These are phyloP conservation scores for Eilema depressum DNA, from an alignment of 2,888 invertebrate species.

Conservation along the genomic window DNA sequence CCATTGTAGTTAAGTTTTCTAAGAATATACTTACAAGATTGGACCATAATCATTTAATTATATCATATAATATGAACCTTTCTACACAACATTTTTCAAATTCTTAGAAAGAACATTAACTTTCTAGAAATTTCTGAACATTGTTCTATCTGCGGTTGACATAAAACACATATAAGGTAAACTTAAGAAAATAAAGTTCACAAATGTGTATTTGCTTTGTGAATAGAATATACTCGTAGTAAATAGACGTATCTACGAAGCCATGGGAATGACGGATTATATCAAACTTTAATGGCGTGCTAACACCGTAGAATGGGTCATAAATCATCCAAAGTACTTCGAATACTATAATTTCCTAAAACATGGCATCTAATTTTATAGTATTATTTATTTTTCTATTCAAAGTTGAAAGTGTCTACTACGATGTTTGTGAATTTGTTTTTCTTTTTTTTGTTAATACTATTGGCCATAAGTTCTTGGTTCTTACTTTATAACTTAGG, in stretches of 20 bases:
- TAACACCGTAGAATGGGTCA: conserved; percentile 56
- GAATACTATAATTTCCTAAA: conserved; percentile 55
- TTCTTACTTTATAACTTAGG: too few relatives aligned
- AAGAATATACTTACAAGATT: neutral
- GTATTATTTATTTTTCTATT: conserved; percentile 44
- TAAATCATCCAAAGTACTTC: conserved; percentile 59
- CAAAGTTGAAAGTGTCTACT: neutral
- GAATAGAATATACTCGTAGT: neutral
- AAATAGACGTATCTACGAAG: conserved; percentile 14
- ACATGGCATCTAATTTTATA: conserved; percentile 35
- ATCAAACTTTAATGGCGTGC: conserved; percentile 52
- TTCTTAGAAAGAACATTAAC: neutral
- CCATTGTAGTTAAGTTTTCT: neutral
- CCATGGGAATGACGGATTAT: conserved; percentile 56
- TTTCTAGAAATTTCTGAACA: neutral
- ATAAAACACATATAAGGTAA: neutral
- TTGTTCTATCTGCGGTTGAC: neutral
- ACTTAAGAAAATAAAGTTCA: neutral
- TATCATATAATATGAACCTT: neutral
- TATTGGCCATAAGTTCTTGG: too few relatives aligned
- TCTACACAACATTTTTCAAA: neutral
- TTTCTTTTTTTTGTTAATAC: too few relatives aligned
- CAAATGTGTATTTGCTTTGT: conserved; percentile 4
- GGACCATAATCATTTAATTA: neutral
- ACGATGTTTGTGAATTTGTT: neutral